Base-by-base conservation (phyloP, 2,113 vertebrate species). In the Hucho hucho region DNA sequence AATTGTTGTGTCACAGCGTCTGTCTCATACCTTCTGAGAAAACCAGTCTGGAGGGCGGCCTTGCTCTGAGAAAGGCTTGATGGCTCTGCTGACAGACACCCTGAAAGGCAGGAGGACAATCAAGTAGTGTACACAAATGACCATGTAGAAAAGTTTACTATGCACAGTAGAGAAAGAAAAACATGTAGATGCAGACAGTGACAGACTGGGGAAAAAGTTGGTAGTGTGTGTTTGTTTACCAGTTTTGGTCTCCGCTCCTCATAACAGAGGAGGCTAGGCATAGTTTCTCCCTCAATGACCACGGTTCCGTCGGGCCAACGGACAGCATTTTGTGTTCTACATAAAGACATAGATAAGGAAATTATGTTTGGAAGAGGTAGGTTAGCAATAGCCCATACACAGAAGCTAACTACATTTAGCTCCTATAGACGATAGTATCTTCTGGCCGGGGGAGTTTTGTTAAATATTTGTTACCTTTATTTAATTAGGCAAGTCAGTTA, bases 231-330 rank as follows among this genome's bases (percentile, higher is more conserved):
- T 12, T 7, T 46, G 3, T 90, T 91, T 91, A 99, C 98, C 98
- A 99, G 90, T 99, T 99, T 88, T 99, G 98, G 93, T 99, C 98
- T 1, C 98, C 98, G 63, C 98, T 99, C 80, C 98, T 95, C 97
- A 99, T 97, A 46, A 99, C 98, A 14, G 98, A 99, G 32, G 98
- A 99, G 2, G 98, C 98, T 83, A 99, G 94, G 83, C 98, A 99
- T 28, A 99, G 90, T 72, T 99, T 99, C 89, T 99, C 98, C 64
- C 97, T 93, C 81, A 99, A 91, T 7, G 98, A 99, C 98, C 98
- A 99, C 0, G 96, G 96, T 84, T 99, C 98, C 0, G 96, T 98
- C 3, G 98, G 98, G 25, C 98, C 98, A 73, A 94, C 92, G 81
- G 94, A 95, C 88, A 96, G 86, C 74, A 99, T 91, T 83, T 99